Evolutionary conservation across 2,797 vertebrate species (phyloP).

Genomic region (Sebastiscus albofasciatus): DNA sequence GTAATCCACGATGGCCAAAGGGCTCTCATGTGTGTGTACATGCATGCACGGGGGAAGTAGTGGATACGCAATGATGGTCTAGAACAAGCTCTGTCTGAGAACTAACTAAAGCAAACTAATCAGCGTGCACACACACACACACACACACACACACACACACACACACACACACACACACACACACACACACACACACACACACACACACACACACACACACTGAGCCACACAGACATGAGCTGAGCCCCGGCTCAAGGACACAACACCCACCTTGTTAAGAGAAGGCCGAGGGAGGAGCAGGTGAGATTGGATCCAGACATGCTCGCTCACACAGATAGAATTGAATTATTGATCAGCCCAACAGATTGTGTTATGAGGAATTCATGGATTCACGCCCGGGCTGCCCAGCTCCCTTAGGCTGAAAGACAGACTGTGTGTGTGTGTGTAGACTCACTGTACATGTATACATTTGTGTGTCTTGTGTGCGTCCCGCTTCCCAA

Average conservation of each 20-base stretch:
- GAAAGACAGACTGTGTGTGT: slow-evolving; percentile 39
- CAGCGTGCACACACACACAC: slow-evolving; percentile 31
- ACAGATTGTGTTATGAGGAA: slow-evolving; percentile 86
- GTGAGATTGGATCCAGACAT: slow-evolving; percentile 81
- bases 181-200: slow-evolving; percentile 31
- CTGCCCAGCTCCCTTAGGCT: slow-evolving; percentile 60
- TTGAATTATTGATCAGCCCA: slow-evolving; percentile 87
- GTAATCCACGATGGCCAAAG: slow-evolving; percentile 48
- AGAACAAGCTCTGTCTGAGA: slow-evolving; percentile 34
- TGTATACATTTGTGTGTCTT: slow-evolving; percentile 27
- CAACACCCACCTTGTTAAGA: slow-evolving; percentile 75
- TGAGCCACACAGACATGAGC: slow-evolving; percentile 16
- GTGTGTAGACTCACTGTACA: slow-evolving; percentile 43
- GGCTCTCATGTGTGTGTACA: slow-evolving; percentile 27
- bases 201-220: slow-evolving; percentile 33
- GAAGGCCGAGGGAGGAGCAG: slow-evolving; percentile 66
- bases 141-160: slow-evolving; percentile 29
- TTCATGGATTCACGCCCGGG: slow-evolving; percentile 72
- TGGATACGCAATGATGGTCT: slow-evolving; percentile 36
- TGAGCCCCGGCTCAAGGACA: slow-evolving; percentile 70
- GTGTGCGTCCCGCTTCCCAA: not conserved
- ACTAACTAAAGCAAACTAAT: slow-evolving; percentile 57
- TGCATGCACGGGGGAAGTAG: slow-evolving; percentile 33
- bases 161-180: slow-evolving; percentile 26
- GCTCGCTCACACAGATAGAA: slow-evolving; percentile 79